Percentiles rank a stretch among this genome's conserved stretches.
These are phyloP conservation scores for Anarhynchus alexandrinus DNA, from an alignment of 2,113 vertebrate genomes.

Conservation along the genomic window DNA sequence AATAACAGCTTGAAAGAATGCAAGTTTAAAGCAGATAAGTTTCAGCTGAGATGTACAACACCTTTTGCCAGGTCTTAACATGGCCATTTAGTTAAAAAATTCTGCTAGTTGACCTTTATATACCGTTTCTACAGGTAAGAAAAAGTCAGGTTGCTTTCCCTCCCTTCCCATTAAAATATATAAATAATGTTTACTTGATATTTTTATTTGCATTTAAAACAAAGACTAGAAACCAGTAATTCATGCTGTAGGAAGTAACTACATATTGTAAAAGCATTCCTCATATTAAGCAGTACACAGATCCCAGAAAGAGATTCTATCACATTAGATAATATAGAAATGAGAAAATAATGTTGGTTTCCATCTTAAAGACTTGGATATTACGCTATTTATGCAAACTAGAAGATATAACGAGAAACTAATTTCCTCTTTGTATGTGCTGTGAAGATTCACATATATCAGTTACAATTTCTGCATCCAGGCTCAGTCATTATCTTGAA, in stretches of 20 bases:
- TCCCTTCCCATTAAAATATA: background rate
- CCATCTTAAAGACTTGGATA: background rate
- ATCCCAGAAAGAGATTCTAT: background rate
- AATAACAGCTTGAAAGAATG: background rate
- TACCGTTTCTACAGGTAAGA: background rate
- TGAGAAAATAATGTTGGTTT: background rate
- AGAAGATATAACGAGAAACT: background rate
- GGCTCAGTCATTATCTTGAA: background rate
- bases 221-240: background rate
- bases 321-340: background rate
- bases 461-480: background rate
- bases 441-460: background rate
- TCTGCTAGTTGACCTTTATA: background rate
- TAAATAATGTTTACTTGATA: background rate
- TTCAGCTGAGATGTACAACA: background rate
- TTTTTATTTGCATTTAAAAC: background rate
- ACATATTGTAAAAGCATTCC: background rate
- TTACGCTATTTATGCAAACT: background rate
- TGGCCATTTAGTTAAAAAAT: background rate
- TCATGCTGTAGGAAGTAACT: background rate
- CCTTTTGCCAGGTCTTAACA: background rate
- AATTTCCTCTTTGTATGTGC: background rate
- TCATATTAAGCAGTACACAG: background rate
- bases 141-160: background rate
- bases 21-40: background rate